Evolutionary conservation across 30 jellyfish, hydroid and myxozoan genomes (phyloP), one percentile per base, ranked within the genome.

Genomic region (Aurelia sp.): DNA sequence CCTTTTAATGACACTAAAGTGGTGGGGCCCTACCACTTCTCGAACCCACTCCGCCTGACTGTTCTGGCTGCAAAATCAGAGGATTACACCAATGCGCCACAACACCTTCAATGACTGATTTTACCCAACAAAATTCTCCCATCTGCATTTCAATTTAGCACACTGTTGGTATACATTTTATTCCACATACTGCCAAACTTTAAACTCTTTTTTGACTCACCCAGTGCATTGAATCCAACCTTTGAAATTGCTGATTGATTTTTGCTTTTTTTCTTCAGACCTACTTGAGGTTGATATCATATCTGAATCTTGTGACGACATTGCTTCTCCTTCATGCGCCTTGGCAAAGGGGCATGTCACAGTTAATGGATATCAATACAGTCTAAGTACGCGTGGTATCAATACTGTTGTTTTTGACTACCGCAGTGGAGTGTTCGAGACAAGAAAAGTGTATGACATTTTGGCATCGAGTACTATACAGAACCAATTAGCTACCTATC

Each of bases 391-490:
- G 27, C 73, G 81, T 13, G 87, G 93, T 20, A 65, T 84, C 70
- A 72, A 84, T 58, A 64, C 47, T 2, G 76, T 61, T 12, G 30
- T 84, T 3, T 84, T 71, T 47, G 93, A 84, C 30, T 22, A 71
- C 48, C 93, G 87, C 21, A 84, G 93, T 84, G 93, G 85, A 6
- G 3, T 62, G 18, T 72, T 68, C 4, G 93, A 73, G 48, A 71
- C 63, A 20, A 37, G 82, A 16, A 73, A 35, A 31, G 37, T 20
- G 6, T 72, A 71, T 52, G 84, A 73, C 18, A 30, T 73, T 4
- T 40, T 12, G 3, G 84, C 37, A 21, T 41, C 50, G 22, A 10
- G 11, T 16, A 6, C 71, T 11, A 12, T 13, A 12, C n/a, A 66
- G 18, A 41, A 47, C 50, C 21, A 20, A 11, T 44, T 73, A 37